phyloP scores from a whole-genome alignment of 2,113 vertebrate species.

The Psittacula cyanocephala region DNA sequence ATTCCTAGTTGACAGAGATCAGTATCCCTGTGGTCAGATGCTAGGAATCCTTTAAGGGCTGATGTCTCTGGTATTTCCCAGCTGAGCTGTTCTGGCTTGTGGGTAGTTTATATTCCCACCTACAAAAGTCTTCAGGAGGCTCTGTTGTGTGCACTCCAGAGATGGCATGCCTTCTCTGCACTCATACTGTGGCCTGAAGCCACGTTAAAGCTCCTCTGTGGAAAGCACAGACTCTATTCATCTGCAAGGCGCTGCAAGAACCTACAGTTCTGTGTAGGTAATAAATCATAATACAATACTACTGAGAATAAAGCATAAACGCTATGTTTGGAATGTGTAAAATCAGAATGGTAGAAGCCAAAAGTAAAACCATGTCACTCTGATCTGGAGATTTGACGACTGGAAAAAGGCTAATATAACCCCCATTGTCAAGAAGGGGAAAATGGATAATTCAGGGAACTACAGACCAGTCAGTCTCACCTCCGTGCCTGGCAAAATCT shows the following conservation, averaged over 20 bases:
- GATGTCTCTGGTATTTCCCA: not conserved
- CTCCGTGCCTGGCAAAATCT: no score
- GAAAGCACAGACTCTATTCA: not conserved
- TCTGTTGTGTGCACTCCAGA: not conserved
- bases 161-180: not conserved
- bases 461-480: no score
- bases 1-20: not conserved
- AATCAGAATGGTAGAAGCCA: not conserved
- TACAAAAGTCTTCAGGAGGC: not conserved
- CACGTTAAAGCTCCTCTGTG: not conserved
- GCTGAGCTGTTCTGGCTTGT: not conserved
- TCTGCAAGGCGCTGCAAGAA: not conserved
- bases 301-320: not conserved
- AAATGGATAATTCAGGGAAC: no score
- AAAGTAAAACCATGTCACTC: not conserved
- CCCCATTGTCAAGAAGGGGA: no score
- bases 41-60: not conserved
- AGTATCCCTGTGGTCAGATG: not conserved
- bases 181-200: not conserved
- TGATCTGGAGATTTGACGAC: fast-evolving
- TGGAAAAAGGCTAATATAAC: no score
- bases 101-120: not conserved
- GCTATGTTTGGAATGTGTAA: not conserved
- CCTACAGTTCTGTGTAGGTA: not conserved
- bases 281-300: not conserved